phyloP scores from a whole-genome alignment of 1,140 invertebrate species.

The Orchesella cincta region DNA sequence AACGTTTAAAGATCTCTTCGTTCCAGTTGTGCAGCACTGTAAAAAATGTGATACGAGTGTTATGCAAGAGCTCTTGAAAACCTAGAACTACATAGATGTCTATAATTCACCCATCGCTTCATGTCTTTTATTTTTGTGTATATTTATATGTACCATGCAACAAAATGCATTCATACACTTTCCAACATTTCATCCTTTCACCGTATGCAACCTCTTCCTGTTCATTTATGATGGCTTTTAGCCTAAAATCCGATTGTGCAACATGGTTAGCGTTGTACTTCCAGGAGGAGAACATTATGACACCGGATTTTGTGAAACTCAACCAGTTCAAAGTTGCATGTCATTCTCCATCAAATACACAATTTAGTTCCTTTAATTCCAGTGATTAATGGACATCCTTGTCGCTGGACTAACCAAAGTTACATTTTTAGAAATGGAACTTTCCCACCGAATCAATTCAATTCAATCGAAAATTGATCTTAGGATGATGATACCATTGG shows the following conservation, averaged over 20 bases:
- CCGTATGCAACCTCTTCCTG: background rate
- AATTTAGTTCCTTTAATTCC: background rate
- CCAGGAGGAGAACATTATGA: too few relatives aligned
- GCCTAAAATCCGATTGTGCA: background rate
- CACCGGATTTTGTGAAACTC: too few relatives aligned
- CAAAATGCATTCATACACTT: too few relatives aligned
- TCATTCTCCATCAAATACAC: background rate
- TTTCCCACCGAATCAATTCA: constrained; percentile 6
- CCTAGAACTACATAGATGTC: too few relatives aligned
- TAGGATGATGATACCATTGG: background rate
- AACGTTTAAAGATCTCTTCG: too few relatives aligned
- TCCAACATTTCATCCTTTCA: background rate
- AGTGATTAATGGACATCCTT: constrained; percentile 2
- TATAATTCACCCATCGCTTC: too few relatives aligned
- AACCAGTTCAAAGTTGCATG: background rate
- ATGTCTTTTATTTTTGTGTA: too few relatives aligned
- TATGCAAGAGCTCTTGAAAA: too few relatives aligned
- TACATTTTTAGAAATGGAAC: background rate
- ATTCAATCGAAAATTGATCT: background rate
- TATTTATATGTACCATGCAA: too few relatives aligned
- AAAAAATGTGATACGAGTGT: too few relatives aligned
- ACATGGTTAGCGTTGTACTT: background rate
- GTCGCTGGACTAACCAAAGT: too few relatives aligned
- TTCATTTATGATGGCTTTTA: background rate
- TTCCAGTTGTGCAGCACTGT: too few relatives aligned